Evolutionary conservation across 2,888 invertebrate species (phyloP).

Genomic region (Spisula subtruncata): DNA sequence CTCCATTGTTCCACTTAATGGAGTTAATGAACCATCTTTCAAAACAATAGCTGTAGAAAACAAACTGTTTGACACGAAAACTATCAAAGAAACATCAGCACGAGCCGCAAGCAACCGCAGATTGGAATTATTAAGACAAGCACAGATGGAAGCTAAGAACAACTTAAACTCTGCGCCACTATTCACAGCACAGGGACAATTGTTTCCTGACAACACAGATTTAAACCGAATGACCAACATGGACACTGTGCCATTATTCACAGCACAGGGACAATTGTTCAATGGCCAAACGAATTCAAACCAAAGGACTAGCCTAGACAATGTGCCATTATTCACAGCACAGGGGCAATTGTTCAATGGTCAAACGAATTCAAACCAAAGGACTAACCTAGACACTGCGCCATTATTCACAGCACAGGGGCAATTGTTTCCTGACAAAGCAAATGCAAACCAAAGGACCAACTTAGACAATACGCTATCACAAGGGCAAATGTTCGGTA

Average conservation of each 20-base stretch:
- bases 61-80: constrained; percentile 67
- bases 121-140: background rate
- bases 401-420: constrained; percentile 26
- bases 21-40: constrained; percentile 49
- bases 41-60: constrained; percentile 68
- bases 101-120: constrained; percentile 9
- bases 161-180: background rate
- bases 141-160: background rate
- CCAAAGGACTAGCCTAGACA: background rate
- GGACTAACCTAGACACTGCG: background rate
- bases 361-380: background rate
- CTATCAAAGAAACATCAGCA: constrained; percentile 52
- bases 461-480: background rate
- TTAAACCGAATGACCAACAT: background rate
- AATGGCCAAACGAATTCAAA: background rate
- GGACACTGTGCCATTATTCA: background rate
- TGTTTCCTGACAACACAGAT: background rate
- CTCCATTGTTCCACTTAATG: constrained; percentile 40
- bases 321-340: background rate
- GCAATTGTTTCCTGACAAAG: background rate
- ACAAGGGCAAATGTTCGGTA: background rate
- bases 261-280: constrained; percentile 19
- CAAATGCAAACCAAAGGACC: background rate
- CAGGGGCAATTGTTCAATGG: constrained; percentile 2
- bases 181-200: constrained; percentile 23